These are phyloP conservation scores for Bombyx huttoni DNA, from an alignment of 2,888 invertebrate species.

Conservation along the genomic window DNA sequence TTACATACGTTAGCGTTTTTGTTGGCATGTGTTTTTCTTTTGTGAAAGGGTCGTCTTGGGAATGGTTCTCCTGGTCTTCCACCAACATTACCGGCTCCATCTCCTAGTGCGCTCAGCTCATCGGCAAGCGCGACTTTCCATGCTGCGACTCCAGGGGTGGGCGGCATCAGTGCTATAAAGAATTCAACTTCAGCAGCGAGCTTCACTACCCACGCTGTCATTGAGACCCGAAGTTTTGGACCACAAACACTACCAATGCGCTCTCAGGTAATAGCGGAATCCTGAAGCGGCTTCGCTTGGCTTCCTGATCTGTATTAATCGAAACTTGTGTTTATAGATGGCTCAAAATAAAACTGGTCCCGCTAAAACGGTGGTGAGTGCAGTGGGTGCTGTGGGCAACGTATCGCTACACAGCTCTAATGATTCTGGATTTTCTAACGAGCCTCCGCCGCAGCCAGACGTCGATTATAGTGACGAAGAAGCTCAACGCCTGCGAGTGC, in stretches of 20 bases:
- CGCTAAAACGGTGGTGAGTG: slow-evolving; percentile 57
- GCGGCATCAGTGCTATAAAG: slow-evolving; percentile 53
- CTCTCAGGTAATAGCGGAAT: slow-evolving; percentile 40
- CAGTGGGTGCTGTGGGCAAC: slow-evolving; percentile 75
- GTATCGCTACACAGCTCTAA: slow-evolving; percentile 91
- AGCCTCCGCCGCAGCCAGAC: slow-evolving; percentile 89
- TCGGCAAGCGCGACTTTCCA: slow-evolving; percentile 77
- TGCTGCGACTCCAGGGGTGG: slow-evolving; percentile 46
- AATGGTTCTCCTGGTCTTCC: slow-evolving; percentile 76
- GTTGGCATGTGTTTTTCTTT: neutral
- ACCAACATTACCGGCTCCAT: slow-evolving; percentile 80
- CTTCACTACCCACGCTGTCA: slow-evolving; percentile 65
- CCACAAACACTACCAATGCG: slow-evolving; percentile 64
- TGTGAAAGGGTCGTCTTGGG: slow-evolving; percentile 49
- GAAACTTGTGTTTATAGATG: slow-evolving; percentile 23
- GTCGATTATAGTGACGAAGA: slow-evolving; percentile 93
- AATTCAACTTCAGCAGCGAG: slow-evolving; percentile 74
- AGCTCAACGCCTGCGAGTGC: slow-evolving; percentile 74
- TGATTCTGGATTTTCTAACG: slow-evolving; percentile 93
- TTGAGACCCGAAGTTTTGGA: slow-evolving; percentile 60
- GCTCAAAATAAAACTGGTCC: slow-evolving; percentile 59
- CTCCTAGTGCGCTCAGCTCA: slow-evolving; percentile 74
- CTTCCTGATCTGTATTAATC: neutral
- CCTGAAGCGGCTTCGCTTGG: neutral
- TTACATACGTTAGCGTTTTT: no score